Percentiles rank a stretch among this genome's conserved stretches.
Conservation (phyloP, 2,113 vertebrate genomes). For the Rana temporaria region DNA sequence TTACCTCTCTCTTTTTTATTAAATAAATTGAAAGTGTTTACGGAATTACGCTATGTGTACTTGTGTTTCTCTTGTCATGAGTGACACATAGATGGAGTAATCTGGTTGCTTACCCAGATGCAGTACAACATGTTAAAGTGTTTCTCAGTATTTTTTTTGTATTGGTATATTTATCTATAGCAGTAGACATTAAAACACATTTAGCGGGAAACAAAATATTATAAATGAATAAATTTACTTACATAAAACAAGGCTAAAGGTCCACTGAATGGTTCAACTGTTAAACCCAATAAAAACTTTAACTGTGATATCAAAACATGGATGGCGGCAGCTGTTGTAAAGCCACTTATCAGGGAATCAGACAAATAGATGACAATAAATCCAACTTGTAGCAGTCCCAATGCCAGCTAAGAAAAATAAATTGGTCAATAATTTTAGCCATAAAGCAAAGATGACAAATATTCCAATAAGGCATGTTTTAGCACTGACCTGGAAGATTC, state of each 20-base stretch:
- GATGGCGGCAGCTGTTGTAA: constrained; percentile 91
- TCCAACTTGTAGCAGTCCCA: constrained; percentile 86
- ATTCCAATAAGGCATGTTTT: background rate
- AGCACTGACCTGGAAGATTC: constrained; percentile 87
- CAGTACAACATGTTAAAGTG: background rate
- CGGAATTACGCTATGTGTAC: too few relatives aligned
- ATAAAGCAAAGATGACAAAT: too few relatives aligned
- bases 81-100: too few relatives aligned
- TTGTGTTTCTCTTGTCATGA: too few relatives aligned
- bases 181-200: background rate
- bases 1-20: too few relatives aligned
- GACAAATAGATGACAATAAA: constrained; percentile 95
- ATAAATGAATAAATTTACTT: constrained; percentile 65
- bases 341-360: constrained; percentile 89
- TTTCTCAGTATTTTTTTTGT: background rate
- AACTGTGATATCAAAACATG: constrained; percentile 94
- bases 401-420: constrained; percentile 73
- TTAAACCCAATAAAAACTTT: constrained; percentile 90
- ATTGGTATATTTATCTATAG: background rate
- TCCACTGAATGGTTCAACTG: constrained; percentile 75
- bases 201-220: background rate
- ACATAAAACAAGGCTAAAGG: constrained; percentile 87
- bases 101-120: too few relatives aligned
- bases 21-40: too few relatives aligned
- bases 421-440: background rate